Evolutionary conservation across 2,888 invertebrate species (phyloP).

Genomic region (Agrochola circellaris): DNA sequence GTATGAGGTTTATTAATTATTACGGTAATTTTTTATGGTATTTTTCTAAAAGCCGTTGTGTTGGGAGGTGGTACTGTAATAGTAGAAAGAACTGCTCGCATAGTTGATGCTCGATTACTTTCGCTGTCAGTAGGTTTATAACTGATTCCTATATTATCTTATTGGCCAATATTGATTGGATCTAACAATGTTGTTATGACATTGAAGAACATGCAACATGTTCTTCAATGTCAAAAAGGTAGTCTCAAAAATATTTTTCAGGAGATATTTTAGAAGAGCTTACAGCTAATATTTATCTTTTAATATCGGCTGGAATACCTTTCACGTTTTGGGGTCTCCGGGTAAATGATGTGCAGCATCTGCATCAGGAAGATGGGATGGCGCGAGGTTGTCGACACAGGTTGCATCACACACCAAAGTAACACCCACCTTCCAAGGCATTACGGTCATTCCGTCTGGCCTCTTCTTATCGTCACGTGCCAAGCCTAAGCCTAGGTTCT

Average conservation of each 20-base stretch:
- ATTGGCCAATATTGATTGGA: not conserved
- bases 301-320: not conserved
- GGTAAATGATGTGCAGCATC: not conserved
- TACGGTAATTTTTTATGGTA: not conserved
- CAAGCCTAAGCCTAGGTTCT: too few relatives aligned
- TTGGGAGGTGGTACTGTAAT: not conserved
- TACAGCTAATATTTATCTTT: not conserved
- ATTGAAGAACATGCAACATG: too few relatives aligned
- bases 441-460: too few relatives aligned
- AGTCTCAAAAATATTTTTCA: not conserved
- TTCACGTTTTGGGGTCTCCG: not conserved
- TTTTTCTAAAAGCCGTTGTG: conserved; percentile 13
- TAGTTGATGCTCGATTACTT: conserved; percentile 8
- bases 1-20: conserved; percentile 11
- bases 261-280: too few relatives aligned
- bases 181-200: too few relatives aligned
- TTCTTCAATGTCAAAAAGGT: not conserved
- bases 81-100: not conserved
- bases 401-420: too few relatives aligned
- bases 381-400: too few relatives aligned
- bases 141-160: not conserved
- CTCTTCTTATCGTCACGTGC: too few relatives aligned
- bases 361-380: not conserved
- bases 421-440: too few relatives aligned
- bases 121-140: conserved; percentile 10